Conservation (phyloP, 2,888 invertebrate species). For the Drosophila merina region DNA sequence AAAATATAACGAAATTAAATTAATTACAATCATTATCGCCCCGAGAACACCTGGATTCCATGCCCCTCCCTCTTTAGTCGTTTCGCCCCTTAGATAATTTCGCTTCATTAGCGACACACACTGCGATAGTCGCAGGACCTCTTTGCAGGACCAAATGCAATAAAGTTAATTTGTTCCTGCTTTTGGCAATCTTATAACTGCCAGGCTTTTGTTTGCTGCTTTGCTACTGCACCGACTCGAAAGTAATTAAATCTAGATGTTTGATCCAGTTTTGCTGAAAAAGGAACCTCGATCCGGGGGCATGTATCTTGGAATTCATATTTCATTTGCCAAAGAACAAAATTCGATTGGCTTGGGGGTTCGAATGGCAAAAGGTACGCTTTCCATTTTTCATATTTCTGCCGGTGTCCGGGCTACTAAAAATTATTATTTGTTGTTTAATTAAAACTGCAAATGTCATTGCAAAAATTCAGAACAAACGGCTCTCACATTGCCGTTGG, state of each 20-base stretch:
- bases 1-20: constrained; percentile 83
- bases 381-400: background rate
- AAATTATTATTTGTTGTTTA: constrained; percentile 62
- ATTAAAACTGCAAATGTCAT: constrained; percentile 76
- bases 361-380: background rate
- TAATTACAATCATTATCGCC: constrained; percentile 82
- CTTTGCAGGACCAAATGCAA: constrained; percentile 43
- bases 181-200: background rate
- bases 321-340: constrained; percentile 26
- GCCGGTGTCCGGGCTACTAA: constrained; percentile 7
- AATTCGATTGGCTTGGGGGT: constrained; percentile 8
- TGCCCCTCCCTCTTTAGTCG: background rate
- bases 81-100: constrained; percentile 63
- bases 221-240: constrained; percentile 19
- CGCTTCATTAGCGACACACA: constrained; percentile 57
- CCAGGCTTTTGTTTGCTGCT: constrained; percentile 23
- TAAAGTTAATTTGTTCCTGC: constrained; percentile 65
- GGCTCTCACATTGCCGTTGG: constrained; percentile 25
- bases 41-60: constrained; percentile 63
- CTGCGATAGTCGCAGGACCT: background rate
- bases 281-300: constrained; percentile 16
- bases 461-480: constrained; percentile 60
- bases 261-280: constrained; percentile 33
- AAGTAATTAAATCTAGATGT: constrained; percentile 42
- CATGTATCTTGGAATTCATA: constrained; percentile 9